Percentiles rank a stretch among this genome's conserved stretches.
phyloP scores from a whole-genome alignment of 2,797 vertebrate genomes.

The Sparidentex hasta region DNA sequence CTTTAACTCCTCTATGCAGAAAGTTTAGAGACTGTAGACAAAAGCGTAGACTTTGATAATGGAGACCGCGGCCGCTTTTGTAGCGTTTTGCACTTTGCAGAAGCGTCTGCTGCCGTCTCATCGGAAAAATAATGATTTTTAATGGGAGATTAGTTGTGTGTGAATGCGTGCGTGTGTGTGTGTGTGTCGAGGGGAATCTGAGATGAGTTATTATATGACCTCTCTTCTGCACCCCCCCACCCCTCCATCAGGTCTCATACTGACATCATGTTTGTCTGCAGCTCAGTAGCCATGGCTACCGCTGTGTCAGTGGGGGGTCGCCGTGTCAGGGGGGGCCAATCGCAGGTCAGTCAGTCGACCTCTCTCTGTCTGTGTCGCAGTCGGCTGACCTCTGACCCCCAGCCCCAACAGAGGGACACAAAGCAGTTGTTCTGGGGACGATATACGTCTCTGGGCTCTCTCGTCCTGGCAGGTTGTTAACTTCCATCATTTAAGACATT shows the following conservation, averaged over 20 bases:
- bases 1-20: conserved; percentile 76
- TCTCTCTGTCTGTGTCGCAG: conserved; percentile 81
- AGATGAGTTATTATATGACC: conserved; percentile 64
- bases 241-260: conserved; percentile 38
- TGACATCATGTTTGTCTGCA: conserved; percentile 83
- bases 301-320: conserved; percentile 53
- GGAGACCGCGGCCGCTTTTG: conserved; percentile 51
- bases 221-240: conserved; percentile 22
- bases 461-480: conserved; percentile 55
- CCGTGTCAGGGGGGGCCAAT: conserved; percentile 73
- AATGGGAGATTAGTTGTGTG: conserved; percentile 20
- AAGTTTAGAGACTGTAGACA: conserved; percentile 79
- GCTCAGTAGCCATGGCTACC: conserved; percentile 82
- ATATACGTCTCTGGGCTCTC: conserved; percentile 65
- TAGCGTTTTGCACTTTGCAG: conserved; percentile 54
- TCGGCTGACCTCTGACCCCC: conserved; percentile 66
- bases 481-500: conserved; percentile 71
- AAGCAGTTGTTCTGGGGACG: conserved; percentile 53
- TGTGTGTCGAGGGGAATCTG: conserved; percentile 34
- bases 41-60: conserved; percentile 78
- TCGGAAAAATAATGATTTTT: conserved; percentile 15
- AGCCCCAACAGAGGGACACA: conserved; percentile 41
- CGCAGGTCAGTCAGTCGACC: conserved; percentile 78
- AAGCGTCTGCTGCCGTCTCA: background rate
- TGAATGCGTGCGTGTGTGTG: background rate